phyloP scores from a whole-genome alignment of 2,888 invertebrate species.

The Charanyca ferruginea region DNA sequence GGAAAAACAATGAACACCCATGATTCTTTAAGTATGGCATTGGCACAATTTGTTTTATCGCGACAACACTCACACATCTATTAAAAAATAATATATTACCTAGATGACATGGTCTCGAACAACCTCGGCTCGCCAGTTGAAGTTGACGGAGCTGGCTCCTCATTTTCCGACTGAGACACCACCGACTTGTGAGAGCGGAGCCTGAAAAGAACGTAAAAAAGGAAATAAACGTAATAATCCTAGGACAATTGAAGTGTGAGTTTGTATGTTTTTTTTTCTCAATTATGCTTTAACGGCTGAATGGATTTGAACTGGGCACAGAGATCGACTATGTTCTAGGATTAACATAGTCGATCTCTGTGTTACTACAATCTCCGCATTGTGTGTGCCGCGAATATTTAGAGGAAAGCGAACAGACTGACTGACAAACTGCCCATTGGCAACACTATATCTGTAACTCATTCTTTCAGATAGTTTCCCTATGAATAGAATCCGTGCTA shows the following conservation, averaged over 20 bases:
- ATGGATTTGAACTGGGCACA: neutral
- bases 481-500: neutral
- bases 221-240: neutral
- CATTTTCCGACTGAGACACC: constrained; percentile 84
- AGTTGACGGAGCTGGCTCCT: constrained; percentile 84
- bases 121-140: constrained; percentile 80
- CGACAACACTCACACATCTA: neutral
- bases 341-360: too few relatives aligned
- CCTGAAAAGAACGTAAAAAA: constrained; percentile 63
- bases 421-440: too few relatives aligned
- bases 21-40: neutral
- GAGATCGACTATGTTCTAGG: neutral
- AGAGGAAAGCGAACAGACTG: too few relatives aligned
- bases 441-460: too few relatives aligned
- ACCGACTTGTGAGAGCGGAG: constrained; percentile 87
- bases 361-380: too few relatives aligned
- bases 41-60: neutral
- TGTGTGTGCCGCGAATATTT: too few relatives aligned
- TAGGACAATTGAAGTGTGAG: too few relatives aligned
- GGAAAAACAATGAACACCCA: too few relatives aligned
- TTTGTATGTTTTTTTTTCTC: neutral
- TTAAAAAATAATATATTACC: constrained; percentile 67
- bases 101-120: constrained; percentile 84
- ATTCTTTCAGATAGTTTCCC: too few relatives aligned
- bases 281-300: neutral